Evolutionary conservation across 2,888 invertebrate genomes (phyloP).

Genomic region (Orthonychiurus folsomi): DNA sequence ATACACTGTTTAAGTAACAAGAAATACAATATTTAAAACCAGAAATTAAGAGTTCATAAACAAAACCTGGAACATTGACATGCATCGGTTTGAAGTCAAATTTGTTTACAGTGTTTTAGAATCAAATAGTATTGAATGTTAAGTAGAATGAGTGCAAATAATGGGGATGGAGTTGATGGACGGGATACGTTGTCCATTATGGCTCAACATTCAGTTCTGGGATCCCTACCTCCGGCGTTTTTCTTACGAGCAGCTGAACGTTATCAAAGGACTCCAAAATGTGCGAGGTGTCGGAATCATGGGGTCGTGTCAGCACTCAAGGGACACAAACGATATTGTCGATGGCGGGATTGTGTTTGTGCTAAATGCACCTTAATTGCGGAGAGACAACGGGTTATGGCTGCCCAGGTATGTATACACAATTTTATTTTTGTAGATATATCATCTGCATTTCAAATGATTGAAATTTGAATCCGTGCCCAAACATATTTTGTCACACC

Average conservation of each 20-base stretch:
- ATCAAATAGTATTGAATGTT: too few relatives aligned
- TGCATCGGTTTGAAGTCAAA: too few relatives aligned
- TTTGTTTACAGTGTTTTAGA: too few relatives aligned
- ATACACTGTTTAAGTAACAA: too few relatives aligned
- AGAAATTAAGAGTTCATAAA: not conserved
- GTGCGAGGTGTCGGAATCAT: conserved; percentile 72
- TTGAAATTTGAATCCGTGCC: too few relatives aligned
- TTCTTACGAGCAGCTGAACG: conserved; percentile 76
- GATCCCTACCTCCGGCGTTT: conserved; percentile 72
- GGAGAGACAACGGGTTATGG: conserved; percentile 95
- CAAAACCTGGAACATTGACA: too few relatives aligned
- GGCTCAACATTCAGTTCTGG: conserved; percentile 73
- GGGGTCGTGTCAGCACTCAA: conserved; percentile 93
- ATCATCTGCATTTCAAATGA: not conserved
- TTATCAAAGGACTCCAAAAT: conserved; percentile 78
- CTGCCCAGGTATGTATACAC: conserved; percentile 71
- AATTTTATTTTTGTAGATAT: too few relatives aligned
- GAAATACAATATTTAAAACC: not conserved
- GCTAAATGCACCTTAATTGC: conserved; percentile 80
- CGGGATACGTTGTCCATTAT: conserved; percentile 71
- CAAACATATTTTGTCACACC: too few relatives aligned
- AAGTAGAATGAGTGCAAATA: conserved; percentile 2
- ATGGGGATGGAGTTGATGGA: conserved; percentile 14
- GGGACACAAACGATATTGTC: conserved; percentile 89
- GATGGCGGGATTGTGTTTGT: conserved; percentile 95